A percentile compares a stretch with the other conserved stretches of the same genome.
Evolutionary conservation across 2,797 vertebrate genomes (phyloP).

Genomic region (Sus cebifrons): DNA sequence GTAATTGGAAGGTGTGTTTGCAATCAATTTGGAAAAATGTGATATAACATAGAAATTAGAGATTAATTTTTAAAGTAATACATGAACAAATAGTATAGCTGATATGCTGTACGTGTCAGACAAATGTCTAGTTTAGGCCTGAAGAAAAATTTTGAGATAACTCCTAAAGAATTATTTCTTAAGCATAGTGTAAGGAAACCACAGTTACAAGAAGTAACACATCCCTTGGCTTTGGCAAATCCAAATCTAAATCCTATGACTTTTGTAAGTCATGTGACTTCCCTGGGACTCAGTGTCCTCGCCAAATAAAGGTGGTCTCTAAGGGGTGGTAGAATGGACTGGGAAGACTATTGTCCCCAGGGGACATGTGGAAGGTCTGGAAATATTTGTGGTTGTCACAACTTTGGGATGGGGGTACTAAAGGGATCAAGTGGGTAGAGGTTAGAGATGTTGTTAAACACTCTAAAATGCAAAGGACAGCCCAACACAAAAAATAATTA

Average conservation of each 20-base stretch:
- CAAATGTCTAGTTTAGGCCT: not conserved
- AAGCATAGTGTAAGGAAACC: not conserved
- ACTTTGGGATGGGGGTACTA: not conserved
- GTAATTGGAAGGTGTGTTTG: constrained; percentile 30
- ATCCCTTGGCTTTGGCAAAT: constrained; percentile 5
- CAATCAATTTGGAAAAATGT: constrained; percentile 16
- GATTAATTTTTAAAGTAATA: constrained; percentile 34
- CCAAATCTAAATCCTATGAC: not conserved
- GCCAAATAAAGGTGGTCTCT: not conserved
- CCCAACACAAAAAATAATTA: not conserved
- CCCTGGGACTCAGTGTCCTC: not conserved
- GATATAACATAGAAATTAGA: not conserved
- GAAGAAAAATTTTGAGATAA: constrained; percentile 36
- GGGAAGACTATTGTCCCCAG: not conserved
- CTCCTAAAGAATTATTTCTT: constrained; percentile 11
- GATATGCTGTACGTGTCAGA: not conserved
- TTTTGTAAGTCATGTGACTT: not conserved
- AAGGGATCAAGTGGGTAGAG: not conserved
- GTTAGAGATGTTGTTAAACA: not conserved
- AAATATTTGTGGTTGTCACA: not conserved
- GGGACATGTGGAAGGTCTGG: not conserved
- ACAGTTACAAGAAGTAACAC: not conserved
- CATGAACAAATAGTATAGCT: not conserved
- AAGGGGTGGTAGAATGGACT: not conserved
- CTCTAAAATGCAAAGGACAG: not conserved